These are phyloP conservation scores for Ladona fulva DNA, from an alignment of 1,140 invertebrate species.

Conservation along the genomic window DNA sequence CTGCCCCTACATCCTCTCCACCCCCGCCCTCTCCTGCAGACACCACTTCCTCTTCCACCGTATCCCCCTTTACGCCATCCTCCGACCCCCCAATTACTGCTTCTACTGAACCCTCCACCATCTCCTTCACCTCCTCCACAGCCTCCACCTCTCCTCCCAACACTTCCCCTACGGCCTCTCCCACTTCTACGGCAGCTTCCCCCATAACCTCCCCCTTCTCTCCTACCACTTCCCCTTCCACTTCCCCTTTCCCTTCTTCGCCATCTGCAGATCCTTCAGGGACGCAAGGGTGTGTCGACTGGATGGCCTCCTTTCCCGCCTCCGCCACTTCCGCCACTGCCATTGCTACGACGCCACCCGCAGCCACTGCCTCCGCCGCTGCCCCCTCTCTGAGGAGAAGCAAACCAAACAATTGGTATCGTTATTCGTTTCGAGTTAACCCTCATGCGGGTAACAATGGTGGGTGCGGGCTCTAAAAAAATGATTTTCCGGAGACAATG, in stretches of 20 bases:
- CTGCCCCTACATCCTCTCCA: background rate
- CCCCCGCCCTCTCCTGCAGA: background rate
- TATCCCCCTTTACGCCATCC: constrained; percentile 26
- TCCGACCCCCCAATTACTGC: background rate
- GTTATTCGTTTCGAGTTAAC: too few relatives aligned
- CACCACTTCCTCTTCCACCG: constrained; percentile 24
- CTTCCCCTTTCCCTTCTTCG: background rate
- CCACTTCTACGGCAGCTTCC: background rate
- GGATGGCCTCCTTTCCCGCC: background rate
- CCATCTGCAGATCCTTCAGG: background rate
- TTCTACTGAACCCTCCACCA: constrained; percentile 17
- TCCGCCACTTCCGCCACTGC: background rate
- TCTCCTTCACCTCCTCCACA: constrained; percentile 15
- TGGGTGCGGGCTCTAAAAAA: too few relatives aligned
- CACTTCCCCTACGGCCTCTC: background rate
- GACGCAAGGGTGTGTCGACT: background rate
- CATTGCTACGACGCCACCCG: background rate
- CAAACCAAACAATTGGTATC: too few relatives aligned
- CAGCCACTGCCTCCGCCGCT: too few relatives aligned
- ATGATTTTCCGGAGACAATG: too few relatives aligned
- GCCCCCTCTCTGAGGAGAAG: too few relatives aligned
- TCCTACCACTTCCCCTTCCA: background rate
- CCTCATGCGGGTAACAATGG: too few relatives aligned
- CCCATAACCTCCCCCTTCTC: background rate
- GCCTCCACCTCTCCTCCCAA: background rate